phyloP scores from a whole-genome alignment of 2,113 vertebrate genomes.

The Amphilophus citrinellus region DNA sequence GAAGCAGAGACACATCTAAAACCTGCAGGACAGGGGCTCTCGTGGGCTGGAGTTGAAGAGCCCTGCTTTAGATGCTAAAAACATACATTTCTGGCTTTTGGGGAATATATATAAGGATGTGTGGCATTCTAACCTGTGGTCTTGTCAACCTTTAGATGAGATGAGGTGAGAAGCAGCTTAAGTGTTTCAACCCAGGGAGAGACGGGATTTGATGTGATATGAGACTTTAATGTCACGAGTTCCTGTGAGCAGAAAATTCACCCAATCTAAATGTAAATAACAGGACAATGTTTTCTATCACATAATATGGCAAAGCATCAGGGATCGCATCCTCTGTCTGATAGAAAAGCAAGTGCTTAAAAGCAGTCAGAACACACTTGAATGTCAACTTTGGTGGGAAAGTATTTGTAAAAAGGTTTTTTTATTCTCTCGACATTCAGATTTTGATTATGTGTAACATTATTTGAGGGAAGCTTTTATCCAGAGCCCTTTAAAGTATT shows the following conservation, averaged over 20 bases:
- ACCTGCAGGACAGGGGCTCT: no score
- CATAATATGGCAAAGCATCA: no score
- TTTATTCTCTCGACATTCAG: slow-evolving; percentile 5
- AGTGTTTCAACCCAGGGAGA: no score
- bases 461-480: slow-evolving; percentile 6
- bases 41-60: no score
- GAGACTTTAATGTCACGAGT: not conserved
- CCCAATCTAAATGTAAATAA: slow-evolving; percentile 25
- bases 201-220: not conserved
- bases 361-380: not conserved
- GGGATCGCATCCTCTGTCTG: not conserved
- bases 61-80: not conserved
- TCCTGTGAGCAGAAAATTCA: not conserved
- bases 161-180: not conserved
- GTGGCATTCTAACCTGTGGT: not conserved
- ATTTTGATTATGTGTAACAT: slow-evolving; percentile 4
- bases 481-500: not conserved
- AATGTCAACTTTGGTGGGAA: not conserved
- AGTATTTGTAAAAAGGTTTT: not conserved
- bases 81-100: not conserved
- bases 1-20: no score
- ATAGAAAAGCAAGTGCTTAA: not conserved
- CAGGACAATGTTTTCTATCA: not conserved
- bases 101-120: not conserved
- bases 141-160: not conserved